Conservation (phyloP, 2,113 vertebrate genomes). For the Atlantisia rogersi region DNA sequence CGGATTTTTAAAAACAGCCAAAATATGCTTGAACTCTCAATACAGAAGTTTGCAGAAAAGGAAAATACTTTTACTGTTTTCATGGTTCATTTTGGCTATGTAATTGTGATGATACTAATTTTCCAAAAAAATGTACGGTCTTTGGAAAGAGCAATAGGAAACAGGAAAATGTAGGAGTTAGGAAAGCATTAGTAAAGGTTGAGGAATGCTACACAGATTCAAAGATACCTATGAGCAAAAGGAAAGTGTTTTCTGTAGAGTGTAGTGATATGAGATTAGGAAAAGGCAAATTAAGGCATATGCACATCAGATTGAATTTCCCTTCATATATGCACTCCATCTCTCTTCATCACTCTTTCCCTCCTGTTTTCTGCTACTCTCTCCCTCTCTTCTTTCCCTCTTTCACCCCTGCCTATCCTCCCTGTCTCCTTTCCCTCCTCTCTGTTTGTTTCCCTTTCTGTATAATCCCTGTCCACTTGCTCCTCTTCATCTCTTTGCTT, state of each 20-base stretch:
- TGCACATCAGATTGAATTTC: background rate
- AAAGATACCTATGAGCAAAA: background rate
- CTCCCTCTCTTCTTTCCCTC: background rate
- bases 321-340: background rate
- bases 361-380: background rate
- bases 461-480: background rate
- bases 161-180: background rate
- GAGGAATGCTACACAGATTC: background rate
- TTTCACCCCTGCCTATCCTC: background rate
- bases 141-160: background rate
- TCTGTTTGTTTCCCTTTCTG: background rate
- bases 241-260: background rate
- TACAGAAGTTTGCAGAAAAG: background rate
- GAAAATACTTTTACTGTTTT: background rate
- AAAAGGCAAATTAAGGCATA: background rate
- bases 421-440: accelerated
- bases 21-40: background rate
- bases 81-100: background rate
- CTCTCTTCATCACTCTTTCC: background rate
- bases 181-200: background rate
- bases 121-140: background rate
- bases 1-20: background rate
- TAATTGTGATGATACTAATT: background rate
- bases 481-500: background rate
- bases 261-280: background rate